Evolutionary conservation across 92 coral and sea anemone species (phyloP), one percentile per base, ranked within the genome.

Genomic region (Epizoanthus scotinus): DNA sequence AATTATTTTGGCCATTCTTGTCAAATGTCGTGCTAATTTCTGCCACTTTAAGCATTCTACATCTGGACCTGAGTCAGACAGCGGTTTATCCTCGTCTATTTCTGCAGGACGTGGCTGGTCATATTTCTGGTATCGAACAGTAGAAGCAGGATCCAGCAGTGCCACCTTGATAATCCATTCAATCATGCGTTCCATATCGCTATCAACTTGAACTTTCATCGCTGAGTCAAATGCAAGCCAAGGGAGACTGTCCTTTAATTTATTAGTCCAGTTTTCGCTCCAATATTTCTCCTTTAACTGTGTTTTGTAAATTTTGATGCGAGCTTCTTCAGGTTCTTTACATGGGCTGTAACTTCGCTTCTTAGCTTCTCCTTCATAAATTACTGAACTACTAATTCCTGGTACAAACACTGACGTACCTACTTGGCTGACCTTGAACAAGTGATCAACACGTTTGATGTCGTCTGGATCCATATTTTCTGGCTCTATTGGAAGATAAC

Each of bases 141-240:
- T 3, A n/a, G 64, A 29, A 14, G 78, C 25, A 0, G 82, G 88
- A 38, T 84, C 85, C 6, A 63, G 72, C 19, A 70, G 53, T 0
- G 86, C 77, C 44, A 81, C 84, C 17, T 56, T 42, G n/a, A 93
- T 91, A 47, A 94, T 86, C 98, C 94, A 92, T 12, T 70, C 85
- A 86, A 94, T 56, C 49, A 83, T 20, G 60, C 24, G 19, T 8
- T 73, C 17, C 72, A 94, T 87, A 58, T 90, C 90, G 17, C 0
- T 15, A 3, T 4, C 17, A 13, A 89, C 90, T 55, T 88, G 84
- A 0, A 9, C 19, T 64, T 67, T 58, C 88, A 91, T 87, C 36
- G 63, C 47, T 0, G 78, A 71, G 56, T 86, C 87, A 26, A 86
- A 90, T 9, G 88, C 85, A 7, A 86, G 90, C 94, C 94, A 94